These are phyloP conservation scores for Drosophila micromelanica DNA, from an alignment of 1,140 invertebrate species.

Conservation along the genomic window DNA sequence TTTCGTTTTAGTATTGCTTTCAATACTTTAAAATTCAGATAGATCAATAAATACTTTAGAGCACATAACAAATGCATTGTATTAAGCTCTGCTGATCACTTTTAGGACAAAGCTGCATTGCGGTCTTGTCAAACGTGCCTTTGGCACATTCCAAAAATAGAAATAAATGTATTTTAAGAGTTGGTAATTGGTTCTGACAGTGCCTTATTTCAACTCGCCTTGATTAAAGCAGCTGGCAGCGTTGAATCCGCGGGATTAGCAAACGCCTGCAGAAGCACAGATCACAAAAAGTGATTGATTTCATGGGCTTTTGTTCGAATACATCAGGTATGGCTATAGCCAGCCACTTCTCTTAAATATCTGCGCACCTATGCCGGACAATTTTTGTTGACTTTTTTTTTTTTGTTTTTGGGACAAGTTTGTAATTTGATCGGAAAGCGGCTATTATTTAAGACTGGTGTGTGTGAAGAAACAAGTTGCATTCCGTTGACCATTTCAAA, in stretches of 20 bases:
- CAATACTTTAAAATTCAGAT: no score
- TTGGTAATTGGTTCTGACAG: slow-evolving; percentile 70
- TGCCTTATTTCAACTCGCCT: slow-evolving; percentile 12
- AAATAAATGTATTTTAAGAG: not conserved
- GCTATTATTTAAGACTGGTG: slow-evolving; percentile 31
- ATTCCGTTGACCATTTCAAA: slow-evolving; percentile 84
- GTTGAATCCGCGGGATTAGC: slow-evolving; percentile 40
- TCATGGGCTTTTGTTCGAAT: not conserved
- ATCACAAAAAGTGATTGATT: slow-evolving; percentile 49
- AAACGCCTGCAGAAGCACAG: slow-evolving; percentile 2
- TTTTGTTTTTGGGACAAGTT: slow-evolving; percentile 50
- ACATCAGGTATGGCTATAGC: not conserved
- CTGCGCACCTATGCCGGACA: slow-evolving; percentile 35
- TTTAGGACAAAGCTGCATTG: not conserved
- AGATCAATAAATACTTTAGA: no score
- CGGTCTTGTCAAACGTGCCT: slow-evolving; percentile 3
- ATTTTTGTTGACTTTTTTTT: slow-evolving; percentile 62
- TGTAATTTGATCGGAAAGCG: slow-evolving; percentile 46
- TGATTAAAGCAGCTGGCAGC: slow-evolving; percentile 14
- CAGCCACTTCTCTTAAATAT: slow-evolving; percentile 16
- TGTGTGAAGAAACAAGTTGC: slow-evolving; percentile 71
- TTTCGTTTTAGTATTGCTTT: no score
- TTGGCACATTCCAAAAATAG: slow-evolving; percentile 12
- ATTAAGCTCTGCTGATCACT: not conserved
- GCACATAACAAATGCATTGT: no score